Evolutionary conservation across 2,888 invertebrate genomes (phyloP), one percentile per base, ranked within the genome.

Genomic region (Mesorhabditis sp.): DNA sequence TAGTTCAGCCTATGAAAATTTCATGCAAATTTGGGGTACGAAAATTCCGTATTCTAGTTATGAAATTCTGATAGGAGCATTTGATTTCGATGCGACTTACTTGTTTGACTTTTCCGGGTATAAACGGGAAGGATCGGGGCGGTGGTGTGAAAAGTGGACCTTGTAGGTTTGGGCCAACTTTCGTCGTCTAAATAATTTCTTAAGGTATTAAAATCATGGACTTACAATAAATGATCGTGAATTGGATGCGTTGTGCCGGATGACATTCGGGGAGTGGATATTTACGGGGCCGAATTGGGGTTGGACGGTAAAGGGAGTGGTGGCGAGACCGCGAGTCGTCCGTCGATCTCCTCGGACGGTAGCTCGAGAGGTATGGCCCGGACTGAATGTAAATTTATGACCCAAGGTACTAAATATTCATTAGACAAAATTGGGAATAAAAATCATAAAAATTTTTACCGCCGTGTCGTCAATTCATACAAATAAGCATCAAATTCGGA

Each of bases 241-340:
- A 61, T 68, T 72, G 15, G 73, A 78, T 13, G 74, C 74, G 69
- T 82, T 80, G 44, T 75, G 73, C 67, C 79, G 62, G 7, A 78
- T 62, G 7, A 76, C 81, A 42, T 76, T 77, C 2, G 82, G 80
- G 66, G 83, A 78, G 68, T 84, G 82, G 0, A 84, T 81, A 63
- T 83, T 83, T 50, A 84, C 76, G 1, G 84, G 84, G 2, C 84
- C 84, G 67, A 74, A 84, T 71, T 84, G 84, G 1, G 82, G 80
- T 41, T 50, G 58, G 10, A 50, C 58, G n/a, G 58, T 50, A n/a
- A 13, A 50, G 58, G 58, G 58, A 50, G 58, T 50, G 58, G 58
- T 50, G 7, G 7, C 10, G n/a, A 50, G 58, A 50, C n/a, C 10
- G 1, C 58, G 58, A 50, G 58, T 50, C n/a, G 58, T 50, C n/a